Evolutionary conservation across 2,113 vertebrate species (phyloP).

Genomic region (Xenopus tropicalis): DNA sequence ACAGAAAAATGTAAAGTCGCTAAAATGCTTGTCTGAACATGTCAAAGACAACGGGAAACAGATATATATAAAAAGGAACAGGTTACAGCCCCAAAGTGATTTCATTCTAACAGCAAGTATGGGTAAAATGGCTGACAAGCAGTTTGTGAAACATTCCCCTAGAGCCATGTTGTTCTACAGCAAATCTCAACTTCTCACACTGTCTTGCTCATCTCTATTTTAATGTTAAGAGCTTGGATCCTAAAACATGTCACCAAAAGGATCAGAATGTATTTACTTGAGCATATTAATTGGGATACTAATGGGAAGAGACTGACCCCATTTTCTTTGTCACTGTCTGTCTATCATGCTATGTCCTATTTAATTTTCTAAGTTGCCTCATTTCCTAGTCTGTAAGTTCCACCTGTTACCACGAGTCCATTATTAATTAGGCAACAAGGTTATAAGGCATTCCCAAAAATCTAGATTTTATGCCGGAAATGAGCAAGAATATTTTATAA

Average conservation of each 20-base stretch:
- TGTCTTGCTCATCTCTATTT: not conserved
- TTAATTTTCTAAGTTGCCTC: not conserved
- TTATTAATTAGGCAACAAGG: not conserved
- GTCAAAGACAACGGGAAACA: too few species aligned
- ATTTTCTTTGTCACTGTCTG: not conserved
- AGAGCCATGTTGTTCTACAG: not conserved
- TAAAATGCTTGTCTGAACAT: too few species aligned
- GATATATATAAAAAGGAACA: too few species aligned
- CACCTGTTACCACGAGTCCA: not conserved
- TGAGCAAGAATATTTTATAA: not conserved
- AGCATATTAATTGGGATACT: not conserved
- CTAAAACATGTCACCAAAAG: not conserved
- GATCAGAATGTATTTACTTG: not conserved
- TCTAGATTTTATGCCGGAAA: not conserved
- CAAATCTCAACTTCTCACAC: not conserved
- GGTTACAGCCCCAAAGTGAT: too few species aligned
- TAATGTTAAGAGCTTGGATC: not conserved
- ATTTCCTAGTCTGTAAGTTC: not conserved
- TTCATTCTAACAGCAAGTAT: not conserved
- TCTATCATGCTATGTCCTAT: not conserved
- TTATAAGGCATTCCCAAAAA: not conserved
- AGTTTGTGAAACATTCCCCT: not conserved
- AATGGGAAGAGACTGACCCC: conserved; percentile 1
- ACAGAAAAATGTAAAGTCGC: too few species aligned
- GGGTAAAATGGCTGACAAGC: not conserved